Evolutionary conservation across 1,140 invertebrate genomes (phyloP), one percentile per base, ranked within the genome.

Genomic region (Bacillus rossius): DNA sequence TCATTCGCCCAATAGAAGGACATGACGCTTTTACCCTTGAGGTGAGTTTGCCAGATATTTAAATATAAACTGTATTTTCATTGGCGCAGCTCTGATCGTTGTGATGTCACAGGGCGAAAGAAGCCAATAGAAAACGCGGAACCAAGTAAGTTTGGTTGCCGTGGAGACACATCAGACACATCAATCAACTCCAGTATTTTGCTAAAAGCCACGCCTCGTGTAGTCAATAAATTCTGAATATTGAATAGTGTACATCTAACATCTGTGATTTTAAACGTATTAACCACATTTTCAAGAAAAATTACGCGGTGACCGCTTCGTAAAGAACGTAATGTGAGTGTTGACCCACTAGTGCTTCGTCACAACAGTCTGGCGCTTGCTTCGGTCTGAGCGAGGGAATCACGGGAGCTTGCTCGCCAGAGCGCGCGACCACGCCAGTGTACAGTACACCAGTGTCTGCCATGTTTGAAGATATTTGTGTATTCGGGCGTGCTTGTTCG

Each of bases 151-250:
- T 54, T 60, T 16, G 41, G 58, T 16, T 55, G 20, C 37, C 22
- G 22, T 47, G 22, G 52, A 42, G 58, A 60, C 51, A 45, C 58
- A 55, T 59, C 57, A 55, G 57, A 55, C 49, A 53, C 51, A 60
- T 60, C 58, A 60, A 60, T 60, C 58, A 60, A 60, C 58, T 51
- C 58, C 58, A 60, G 41, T 60, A 51, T 60, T 45, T 60, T 60
- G 58, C 58, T 55, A 49, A 51, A 60, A 60, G 58, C 58, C 58
- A 60, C 58, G 58, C 58, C 58, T 60, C 58, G 42, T 29, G 19
- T 55, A 60, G 58, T 60, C 58, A 60, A 55, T 60, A 60, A 60
- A 55, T 60, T 60, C 48, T 60, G 45, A 55, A 55, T 60, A 55
- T 58, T 58, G 41, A 58, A 34, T 58, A 50, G 45, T 51, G 57